Conservation (phyloP, 2,888 invertebrate genomes). For the Caenorhabditis angaria region DNA sequence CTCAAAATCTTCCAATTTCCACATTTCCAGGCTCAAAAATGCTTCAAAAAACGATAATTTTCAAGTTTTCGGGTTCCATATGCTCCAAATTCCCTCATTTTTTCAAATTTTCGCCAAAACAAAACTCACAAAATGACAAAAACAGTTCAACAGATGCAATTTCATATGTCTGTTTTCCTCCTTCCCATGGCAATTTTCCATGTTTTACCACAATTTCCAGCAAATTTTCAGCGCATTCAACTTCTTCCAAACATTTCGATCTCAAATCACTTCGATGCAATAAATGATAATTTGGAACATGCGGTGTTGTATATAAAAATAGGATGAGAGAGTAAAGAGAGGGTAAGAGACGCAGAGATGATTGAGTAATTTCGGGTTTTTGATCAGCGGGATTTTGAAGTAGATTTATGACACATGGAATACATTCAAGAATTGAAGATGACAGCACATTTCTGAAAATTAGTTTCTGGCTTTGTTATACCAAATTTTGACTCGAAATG, state of each 20-base stretch:
- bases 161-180: constrained; percentile 44
- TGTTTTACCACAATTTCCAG: constrained; percentile 35
- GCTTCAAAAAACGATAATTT: no score
- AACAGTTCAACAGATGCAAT: constrained; percentile 53
- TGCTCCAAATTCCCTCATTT: background rate
- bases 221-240: no score
- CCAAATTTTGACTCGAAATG: constrained; percentile 73
- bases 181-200: constrained; percentile 52
- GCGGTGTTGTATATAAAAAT: constrained; percentile 53
- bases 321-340: constrained; percentile 50
- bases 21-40: no score
- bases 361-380: constrained; percentile 24
- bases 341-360: constrained; percentile 52
- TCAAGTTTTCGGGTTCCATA: no score
- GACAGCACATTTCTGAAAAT: constrained; percentile 50
- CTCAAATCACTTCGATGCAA: constrained; percentile 50
- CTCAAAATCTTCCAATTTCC: no score
- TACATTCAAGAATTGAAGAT: constrained; percentile 58
- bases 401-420: constrained; percentile 62
- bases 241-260: constrained; percentile 43
- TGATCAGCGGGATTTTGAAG: constrained; percentile 49
- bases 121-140: constrained; percentile 43
- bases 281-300: constrained; percentile 56
- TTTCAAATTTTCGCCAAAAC: background rate
- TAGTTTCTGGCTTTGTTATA: constrained; percentile 79